phyloP scores from a whole-genome alignment of 2,113 vertebrate species.

The Nanger granti region DNA sequence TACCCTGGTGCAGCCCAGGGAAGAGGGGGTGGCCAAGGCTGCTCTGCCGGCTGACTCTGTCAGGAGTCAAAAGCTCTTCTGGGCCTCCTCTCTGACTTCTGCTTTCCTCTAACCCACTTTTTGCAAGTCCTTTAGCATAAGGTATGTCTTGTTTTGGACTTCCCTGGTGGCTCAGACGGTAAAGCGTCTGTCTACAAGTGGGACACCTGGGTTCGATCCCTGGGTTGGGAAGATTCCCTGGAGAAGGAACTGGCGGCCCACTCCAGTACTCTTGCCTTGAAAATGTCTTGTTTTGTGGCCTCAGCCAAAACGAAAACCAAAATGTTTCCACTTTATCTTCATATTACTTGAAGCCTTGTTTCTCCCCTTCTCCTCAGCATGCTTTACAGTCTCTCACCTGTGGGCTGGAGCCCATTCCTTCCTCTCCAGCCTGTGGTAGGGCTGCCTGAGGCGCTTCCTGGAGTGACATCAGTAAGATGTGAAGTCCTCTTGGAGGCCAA shows the following conservation, averaged over 20 bases:
- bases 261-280: too few species aligned
- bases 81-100: background rate
- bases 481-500: background rate
- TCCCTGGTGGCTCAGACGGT: too few species aligned
- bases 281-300: background rate
- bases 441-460: background rate
- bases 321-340: too few species aligned
- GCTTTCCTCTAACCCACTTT: background rate
- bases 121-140: background rate
- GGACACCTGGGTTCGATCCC: too few species aligned
- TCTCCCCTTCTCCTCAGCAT: background rate
- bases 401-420: background rate
- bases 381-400: too few species aligned
- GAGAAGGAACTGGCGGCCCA: too few species aligned
- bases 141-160: background rate
- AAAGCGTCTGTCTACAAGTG: too few species aligned
- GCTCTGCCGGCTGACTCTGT: background rate
- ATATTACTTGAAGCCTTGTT: background rate
- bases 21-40: background rate
- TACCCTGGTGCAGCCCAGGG: background rate
- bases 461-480: rapidly evolving
- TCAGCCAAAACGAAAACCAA: background rate
- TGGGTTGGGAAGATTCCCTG: too few species aligned
- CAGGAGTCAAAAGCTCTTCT: background rate
- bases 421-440: background rate